phyloP scores from a whole-genome alignment of 2,797 vertebrate species.

The Chaunax sp. region DNA sequence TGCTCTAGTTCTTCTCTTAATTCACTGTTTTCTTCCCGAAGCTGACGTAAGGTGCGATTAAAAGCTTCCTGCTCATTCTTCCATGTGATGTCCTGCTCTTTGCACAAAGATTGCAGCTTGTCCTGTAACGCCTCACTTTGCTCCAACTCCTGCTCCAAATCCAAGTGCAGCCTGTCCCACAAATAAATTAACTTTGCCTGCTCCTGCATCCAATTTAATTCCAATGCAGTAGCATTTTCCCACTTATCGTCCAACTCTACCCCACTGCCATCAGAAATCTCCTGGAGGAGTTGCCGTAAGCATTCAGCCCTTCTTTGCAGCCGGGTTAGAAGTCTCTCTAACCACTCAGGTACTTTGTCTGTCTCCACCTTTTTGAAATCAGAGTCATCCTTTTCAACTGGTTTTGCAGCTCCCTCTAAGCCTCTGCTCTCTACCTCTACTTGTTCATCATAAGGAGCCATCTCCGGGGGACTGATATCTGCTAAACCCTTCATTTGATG shows the following conservation, averaged over 20 bases:
- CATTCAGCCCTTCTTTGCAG: constrained; percentile 84
- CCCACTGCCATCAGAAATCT: constrained; percentile 74
- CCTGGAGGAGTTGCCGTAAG: constrained; percentile 83
- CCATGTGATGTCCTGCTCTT: constrained; percentile 80
- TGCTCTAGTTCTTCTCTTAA: constrained; percentile 80
- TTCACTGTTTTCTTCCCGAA: constrained; percentile 77
- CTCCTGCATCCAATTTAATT: constrained; percentile 81
- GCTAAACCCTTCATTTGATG: constrained; percentile 62
- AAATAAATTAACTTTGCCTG: constrained; percentile 90
- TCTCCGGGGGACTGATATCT: constrained; percentile 72
- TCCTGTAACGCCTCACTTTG: constrained; percentile 75
- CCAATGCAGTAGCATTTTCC: constrained; percentile 67
- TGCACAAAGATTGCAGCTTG: constrained; percentile 74
- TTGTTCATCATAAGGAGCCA: constrained; percentile 67
- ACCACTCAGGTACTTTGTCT: constrained; percentile 69
- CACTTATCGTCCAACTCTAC: constrained; percentile 58
- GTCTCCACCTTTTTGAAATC: constrained; percentile 46
- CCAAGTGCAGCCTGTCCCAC: constrained; percentile 82
- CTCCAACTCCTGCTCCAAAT: constrained; percentile 82
- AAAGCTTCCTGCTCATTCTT: constrained; percentile 84
- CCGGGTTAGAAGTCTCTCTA: constrained; percentile 84
- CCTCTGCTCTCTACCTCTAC: constrained; percentile 46
- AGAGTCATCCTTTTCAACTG: constrained; percentile 9
- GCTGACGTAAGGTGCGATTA: constrained; percentile 78
- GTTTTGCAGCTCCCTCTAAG: constrained; percentile 20